Base-by-base conservation (phyloP, 2,113 vertebrate species). In the Atractosteus spatula region DNA sequence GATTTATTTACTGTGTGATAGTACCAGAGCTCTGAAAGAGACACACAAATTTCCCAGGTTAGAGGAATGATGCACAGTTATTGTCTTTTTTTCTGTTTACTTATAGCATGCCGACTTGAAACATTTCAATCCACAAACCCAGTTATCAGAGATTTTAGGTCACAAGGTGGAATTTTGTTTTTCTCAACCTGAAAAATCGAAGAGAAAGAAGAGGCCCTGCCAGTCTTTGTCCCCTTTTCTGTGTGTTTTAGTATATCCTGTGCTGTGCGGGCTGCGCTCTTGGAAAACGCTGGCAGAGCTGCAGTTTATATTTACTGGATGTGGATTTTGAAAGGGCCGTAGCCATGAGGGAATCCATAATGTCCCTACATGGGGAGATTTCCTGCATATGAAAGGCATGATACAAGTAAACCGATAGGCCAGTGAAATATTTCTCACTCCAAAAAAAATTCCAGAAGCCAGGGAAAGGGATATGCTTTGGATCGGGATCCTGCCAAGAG, bases 341-440 rank as follows among this genome's bases (percentile, higher is more conserved):
- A 29, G 29, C 65, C 78, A 76, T 86, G 89, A 85, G 88, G 89
- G 88, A 90, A 75, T 64, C 85, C 59, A 62, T 14, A 82, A 82
- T 88, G 88, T 88, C 89, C 88, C 84, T 89, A 89, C 84, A 88
- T 90, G 89, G 89, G 86, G 74, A 83, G 85, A 86, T 89, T 88
- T 92, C 88, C 86, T 88, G 87, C 85, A 86, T 85, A 87, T 88
- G 87, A 82, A 86, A 89, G 29, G 87, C 88, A 89, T 59, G 86
- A 89, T 85, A 87, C 86, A 87, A 85, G 90, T 86, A 89, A 91
- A 89, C 88, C 81, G 89, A 89, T 89, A 91, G 87, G 86, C 82
- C 82, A 81, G 83, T 85, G 87, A 91, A 90, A 90, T 89, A 89
- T 89, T 89, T 87, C 83, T 82, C 83, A 88, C 86, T 90, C 87